Evolutionary conservation across 1,140 invertebrate genomes (phyloP), one percentile per base, ranked within the genome.

Genomic region (Drosophila nannoptera): DNA sequence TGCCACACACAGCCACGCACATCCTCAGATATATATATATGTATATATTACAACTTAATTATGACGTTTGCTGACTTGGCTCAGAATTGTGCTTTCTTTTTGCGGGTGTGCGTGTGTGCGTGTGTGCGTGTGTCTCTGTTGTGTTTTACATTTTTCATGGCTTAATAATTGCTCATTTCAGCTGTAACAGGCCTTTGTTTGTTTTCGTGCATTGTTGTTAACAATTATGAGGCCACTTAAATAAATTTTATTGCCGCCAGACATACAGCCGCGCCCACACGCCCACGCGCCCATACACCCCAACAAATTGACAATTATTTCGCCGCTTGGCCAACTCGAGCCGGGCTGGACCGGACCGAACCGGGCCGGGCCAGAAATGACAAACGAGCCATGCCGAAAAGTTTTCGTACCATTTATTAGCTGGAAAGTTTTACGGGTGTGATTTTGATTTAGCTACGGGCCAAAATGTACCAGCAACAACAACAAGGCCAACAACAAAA

Each of bases 131-230:
- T 65, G 7, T 67, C 55, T 38, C 43, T 66, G 35, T 55, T 60
- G 55, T 52, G 62, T 54, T 73, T 80, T 76, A 80, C 69, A 80
- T 81, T 80, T 78, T 81, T 67, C 65, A 80, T 81, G 77, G 77
- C 73, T 80, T 80, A 73, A 81, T 81, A 81, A 81, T 81, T 81
- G 77, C 65, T 80, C 77, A 81, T 81, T 81, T 81, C 77, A 76
- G 61, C 73, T 76, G 73, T 73, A 81, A 69, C 77, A 60, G 77
- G 42, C 73, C 76, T 80, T 76, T 81, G 77, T 81, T 80, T 73
- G 53, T 42, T 14, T 43, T 59, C 75, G 59, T 54, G 58, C 61
- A 48, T 66, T 80, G 77, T 73, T 73, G 77, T 80, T 73, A 78
- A 73, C 77, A 81, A 81, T 81, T 81, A 81, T 81, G 73, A 80